Base-by-base conservation (phyloP, 2,888 invertebrate genomes). In the Dromius quadrimaculatus region DNA sequence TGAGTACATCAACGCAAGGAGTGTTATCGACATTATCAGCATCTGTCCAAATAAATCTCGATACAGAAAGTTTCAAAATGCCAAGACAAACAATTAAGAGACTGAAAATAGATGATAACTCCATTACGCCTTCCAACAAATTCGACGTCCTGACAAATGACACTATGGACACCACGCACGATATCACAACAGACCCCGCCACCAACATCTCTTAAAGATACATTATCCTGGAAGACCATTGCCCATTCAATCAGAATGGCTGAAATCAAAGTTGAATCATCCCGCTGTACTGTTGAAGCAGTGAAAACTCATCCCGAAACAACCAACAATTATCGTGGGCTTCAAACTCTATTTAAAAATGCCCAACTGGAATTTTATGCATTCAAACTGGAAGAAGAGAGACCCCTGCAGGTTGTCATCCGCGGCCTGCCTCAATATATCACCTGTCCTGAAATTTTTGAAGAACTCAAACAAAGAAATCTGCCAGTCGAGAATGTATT, bases 311-410 rank as follows among this genome's bases (percentile, higher is more conserved):
- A 38, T n/a, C 38, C 38, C 2, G 38, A 38, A 38, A 38, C 38
- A 6, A n/a, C n/a, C n/a, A 2, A 3, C 8, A 11, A 38, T n/a
- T 38, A 6, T 11, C 6, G 38, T 5, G n/a, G n/a, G 2, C 38
- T 38, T 38, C 4, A 3, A 6, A n/a, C 38, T 6, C 11, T 38
- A n/a, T 38, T 6, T 11, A n/a, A n/a, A 11, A 38, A 38, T 11
- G 38, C 38, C 6, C 38, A 38, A 38, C 2, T 38, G 11, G 38
- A 38, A 38, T 38, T 38, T 11, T 38, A 38, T 11, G n/a, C 38
- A 2, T 38, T 38, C 38, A 6, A 38, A n/a, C 38, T 38, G 11
- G n/a, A 38, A n/a, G 38, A 38, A n/a, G 38, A 38, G n/a, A 38
- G n/a, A 38, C 38, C 38, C 5, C 6, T 38, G 11, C 38, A 38